A percentile compares a stretch with the other conserved stretches of the same genome.
Evolutionary conservation across 2,113 vertebrate genomes (phyloP).

Genomic region (Rhinolophus sinicus): DNA sequence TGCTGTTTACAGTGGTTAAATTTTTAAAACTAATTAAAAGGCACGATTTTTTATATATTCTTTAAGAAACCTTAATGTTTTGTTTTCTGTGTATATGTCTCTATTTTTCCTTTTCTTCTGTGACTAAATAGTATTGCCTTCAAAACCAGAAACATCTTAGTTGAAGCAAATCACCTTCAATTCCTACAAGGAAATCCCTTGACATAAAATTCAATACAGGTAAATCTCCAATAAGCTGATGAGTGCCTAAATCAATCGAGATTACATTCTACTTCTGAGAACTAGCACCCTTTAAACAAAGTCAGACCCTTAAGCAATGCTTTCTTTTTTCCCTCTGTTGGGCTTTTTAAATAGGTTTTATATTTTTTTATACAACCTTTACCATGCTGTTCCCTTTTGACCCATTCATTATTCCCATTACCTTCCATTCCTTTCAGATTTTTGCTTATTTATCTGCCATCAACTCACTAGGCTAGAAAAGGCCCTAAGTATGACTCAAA

Average conservation of each 20-base stretch:
- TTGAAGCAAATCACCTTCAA: not conserved
- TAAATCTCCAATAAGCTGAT: slow-evolving; percentile 54
- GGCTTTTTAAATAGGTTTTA: not conserved
- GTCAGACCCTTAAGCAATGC: not conserved
- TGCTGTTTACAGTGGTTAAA: not conserved
- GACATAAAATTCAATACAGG: slow-evolving; percentile 37
- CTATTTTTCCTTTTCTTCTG: slow-evolving; percentile 32
- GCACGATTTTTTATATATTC: not conserved
- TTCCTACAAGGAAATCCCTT: not conserved
- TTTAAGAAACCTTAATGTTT: not conserved
- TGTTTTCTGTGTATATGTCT: not conserved
- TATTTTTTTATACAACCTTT: not conserved
- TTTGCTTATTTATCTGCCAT: slow-evolving; percentile 10
- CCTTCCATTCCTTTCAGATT: slow-evolving; percentile 11
- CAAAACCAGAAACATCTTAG: slow-evolving; percentile 44
- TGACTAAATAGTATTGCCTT: slow-evolving; percentile 43
- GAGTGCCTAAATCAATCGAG: slow-evolving; percentile 36
- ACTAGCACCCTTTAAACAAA: slow-evolving; percentile 52
- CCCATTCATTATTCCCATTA: not conserved
- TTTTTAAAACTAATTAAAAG: slow-evolving; percentile 53
- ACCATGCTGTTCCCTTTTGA: slow-evolving; percentile 3
- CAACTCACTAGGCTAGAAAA: not conserved
- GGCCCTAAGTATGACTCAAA: not conserved
- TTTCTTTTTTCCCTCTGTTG: not conserved
- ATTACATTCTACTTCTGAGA: slow-evolving; percentile 53